Evolutionary conservation across 2,888 invertebrate genomes (phyloP).

Genomic region (Vannuccia rotundouncinata): DNA sequence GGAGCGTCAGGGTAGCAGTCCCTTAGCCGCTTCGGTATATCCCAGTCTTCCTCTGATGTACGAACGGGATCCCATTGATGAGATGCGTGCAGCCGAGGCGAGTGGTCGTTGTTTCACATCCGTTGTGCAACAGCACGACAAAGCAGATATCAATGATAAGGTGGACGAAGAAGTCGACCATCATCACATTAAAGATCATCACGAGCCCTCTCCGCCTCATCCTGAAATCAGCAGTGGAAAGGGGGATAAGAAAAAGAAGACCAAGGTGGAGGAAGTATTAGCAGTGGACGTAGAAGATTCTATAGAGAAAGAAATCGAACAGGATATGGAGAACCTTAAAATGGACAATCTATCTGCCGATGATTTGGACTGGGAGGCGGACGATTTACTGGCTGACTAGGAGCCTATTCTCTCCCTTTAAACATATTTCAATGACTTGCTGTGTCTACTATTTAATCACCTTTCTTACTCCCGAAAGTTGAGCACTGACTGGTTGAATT

Average conservation of each 20-base stretch:
- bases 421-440: not conserved
- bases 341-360: slow-evolving; percentile 60
- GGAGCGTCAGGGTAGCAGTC: not conserved
- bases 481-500: too few species aligned
- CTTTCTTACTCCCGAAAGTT: not conserved
- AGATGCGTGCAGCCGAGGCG: slow-evolving; percentile 64
- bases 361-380: not conserved
- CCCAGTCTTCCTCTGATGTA: not conserved
- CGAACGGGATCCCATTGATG: slow-evolving; percentile 64
- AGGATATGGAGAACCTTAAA: slow-evolving; percentile 74
- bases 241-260: too few species aligned
- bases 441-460: not conserved
- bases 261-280: too few species aligned
- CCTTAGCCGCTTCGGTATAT: not conserved
- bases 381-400: not conserved
- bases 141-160: slow-evolving; percentile 30
- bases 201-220: slow-evolving; percentile 46
- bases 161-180: slow-evolving; percentile 29
- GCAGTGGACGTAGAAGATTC: slow-evolving; percentile 42
- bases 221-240: not conserved
- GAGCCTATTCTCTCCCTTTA: not conserved
- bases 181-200: slow-evolving; percentile 41
- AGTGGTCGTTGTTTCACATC: slow-evolving; percentile 59
- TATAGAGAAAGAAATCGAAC: slow-evolving; percentile 68
- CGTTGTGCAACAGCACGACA: not conserved